Evolutionary conservation across 2,113 vertebrate species (phyloP).

Genomic region (Corythaeola cristata): DNA sequence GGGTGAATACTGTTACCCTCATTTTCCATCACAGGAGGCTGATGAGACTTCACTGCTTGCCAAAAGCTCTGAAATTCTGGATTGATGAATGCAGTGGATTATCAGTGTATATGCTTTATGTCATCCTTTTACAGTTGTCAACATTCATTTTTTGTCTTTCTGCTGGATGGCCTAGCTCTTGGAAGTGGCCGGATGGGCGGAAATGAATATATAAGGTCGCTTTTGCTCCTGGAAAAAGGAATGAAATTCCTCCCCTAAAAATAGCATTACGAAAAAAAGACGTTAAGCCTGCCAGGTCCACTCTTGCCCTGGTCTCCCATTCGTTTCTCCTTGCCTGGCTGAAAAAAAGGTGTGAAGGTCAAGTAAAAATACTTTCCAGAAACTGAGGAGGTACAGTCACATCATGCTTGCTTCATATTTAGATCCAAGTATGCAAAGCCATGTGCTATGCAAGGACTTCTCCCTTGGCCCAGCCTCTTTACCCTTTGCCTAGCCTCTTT

Average conservation of each 20-base stretch:
- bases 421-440: constrained; percentile 18
- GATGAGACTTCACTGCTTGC: neutral
- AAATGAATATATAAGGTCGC: neutral
- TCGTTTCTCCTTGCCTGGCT: constrained; percentile 19
- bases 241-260: neutral
- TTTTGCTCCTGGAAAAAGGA: constrained; percentile 23
- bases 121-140: constrained; percentile 5
- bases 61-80: constrained; percentile 19
- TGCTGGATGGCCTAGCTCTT: neutral
- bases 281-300: neutral
- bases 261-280: neutral
- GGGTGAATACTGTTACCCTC: neutral
- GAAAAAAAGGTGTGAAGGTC: constrained; percentile 15
- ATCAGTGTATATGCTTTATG: neutral
- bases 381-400: neutral
- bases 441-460: neutral
- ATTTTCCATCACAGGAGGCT: neutral
- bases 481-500: neutral
- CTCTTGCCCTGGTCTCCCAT: neutral
- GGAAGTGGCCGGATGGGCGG: neutral
- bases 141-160: neutral
- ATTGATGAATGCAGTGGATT: neutral
- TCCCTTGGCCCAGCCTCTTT: neutral
- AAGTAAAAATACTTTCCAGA: constrained; percentile 38
- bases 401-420: neutral